Percentiles rank a stretch among this genome's conserved stretches.
phyloP scores from a whole-genome alignment of 2,888 invertebrate genomes.

The Agrotis exclamationis region DNA sequence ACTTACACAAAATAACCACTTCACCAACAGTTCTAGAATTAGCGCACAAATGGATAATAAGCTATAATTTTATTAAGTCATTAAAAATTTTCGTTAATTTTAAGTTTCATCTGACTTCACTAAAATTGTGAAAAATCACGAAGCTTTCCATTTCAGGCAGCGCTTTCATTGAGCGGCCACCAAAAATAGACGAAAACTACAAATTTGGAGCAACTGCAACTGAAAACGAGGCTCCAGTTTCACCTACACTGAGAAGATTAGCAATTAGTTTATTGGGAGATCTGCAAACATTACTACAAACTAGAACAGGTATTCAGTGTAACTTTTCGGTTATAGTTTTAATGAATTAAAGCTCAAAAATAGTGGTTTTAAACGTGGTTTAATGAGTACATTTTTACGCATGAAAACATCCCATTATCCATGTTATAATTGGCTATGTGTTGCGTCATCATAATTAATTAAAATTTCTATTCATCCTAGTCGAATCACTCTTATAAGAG shows the following conservation, averaged over 20 bases:
- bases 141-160: slow-evolving; percentile 44
- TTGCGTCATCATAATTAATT: too few species aligned
- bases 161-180: slow-evolving; percentile 48
- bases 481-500: too few species aligned
- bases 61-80: too few species aligned
- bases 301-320: slow-evolving; percentile 21
- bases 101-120: slow-evolving; percentile 16
- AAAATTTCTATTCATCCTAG: too few species aligned
- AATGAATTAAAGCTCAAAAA: too few species aligned
- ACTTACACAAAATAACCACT: background rate
- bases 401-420: too few species aligned
- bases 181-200: slow-evolving; percentile 50
- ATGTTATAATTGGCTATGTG: too few species aligned
- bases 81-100: background rate
- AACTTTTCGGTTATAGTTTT: too few species aligned
- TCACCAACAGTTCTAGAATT: background rate
- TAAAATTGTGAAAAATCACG: slow-evolving; percentile 17
- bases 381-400: too few species aligned
- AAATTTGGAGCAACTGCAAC: slow-evolving; percentile 54
- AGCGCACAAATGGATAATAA: background rate
- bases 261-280: slow-evolving; percentile 55
- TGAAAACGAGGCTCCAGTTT: slow-evolving; percentile 51
- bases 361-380: too few species aligned
- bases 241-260: slow-evolving; percentile 45
- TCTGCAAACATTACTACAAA: slow-evolving; percentile 14